Percentiles rank a stretch among this genome's conserved stretches.
These are phyloP conservation scores for silkworm (Bombyx mori) DNA, from an alignment of 1,140 invertebrate genomes.

Conservation along the genomic window ASM3026992v2 NC_085132.1:3995501-3996000, in stretches of 20 bases:
- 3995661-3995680: conserved; percentile 61
- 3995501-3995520: no score
- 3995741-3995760: conserved; percentile 37
- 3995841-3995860: no score
- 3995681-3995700: conserved; percentile 44
- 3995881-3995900: no score
- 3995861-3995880: no score
- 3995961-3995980: no score
- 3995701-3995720: conserved; percentile 9
- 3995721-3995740: conserved; percentile 28
- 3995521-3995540: no score
- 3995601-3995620: conserved; percentile 58
- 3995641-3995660: conserved; percentile 65
- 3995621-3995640: conserved; percentile 60
- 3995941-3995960: no score
- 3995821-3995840: no score
- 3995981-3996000: no score
- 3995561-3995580: conserved; percentile 68
- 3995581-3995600: conserved; percentile 38
- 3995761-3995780: background rate
- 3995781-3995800: background rate
- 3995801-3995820: no score
- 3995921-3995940: no score
- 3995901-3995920: no score
- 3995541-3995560: conserved; percentile 21